Conservation (phyloP, 2,113 vertebrate genomes). For the Aix galericulata region DNA sequence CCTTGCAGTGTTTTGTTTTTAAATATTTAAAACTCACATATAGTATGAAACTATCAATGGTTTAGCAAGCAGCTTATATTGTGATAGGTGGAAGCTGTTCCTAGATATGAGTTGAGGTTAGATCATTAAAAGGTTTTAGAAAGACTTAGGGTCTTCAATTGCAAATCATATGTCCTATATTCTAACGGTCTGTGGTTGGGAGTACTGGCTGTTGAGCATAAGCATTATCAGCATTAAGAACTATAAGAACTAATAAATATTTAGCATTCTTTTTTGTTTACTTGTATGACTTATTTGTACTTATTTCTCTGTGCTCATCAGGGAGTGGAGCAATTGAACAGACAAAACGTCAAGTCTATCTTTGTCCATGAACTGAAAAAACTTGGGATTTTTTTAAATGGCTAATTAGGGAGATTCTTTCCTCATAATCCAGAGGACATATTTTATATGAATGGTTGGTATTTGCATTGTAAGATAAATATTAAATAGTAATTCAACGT, state of each 20-base stretch:
- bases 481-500: not conserved
- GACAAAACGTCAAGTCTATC: not conserved
- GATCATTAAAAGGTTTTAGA: not conserved
- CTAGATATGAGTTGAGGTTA: not conserved
- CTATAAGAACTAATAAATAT: not conserved
- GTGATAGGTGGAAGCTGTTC: not conserved
- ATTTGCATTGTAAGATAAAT: not conserved
- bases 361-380: not conserved
- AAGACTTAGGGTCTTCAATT: not conserved
- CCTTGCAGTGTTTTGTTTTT: not conserved
- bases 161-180: not conserved
- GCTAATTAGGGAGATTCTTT: not conserved
- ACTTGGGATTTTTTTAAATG: not conserved
- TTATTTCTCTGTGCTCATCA: not conserved
- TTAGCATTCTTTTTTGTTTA: not conserved
- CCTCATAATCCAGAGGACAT: not conserved
- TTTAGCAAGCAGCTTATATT: not conserved
- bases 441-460: not conserved
- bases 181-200: not conserved
- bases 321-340: not conserved
- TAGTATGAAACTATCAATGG: not conserved
- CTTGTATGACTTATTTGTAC: not conserved
- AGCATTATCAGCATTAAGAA: not conserved
- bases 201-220: not conserved
- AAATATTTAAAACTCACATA: not conserved